Conservation (phyloP, 2,888 invertebrate genomes). For the Furcula furcula region DNA sequence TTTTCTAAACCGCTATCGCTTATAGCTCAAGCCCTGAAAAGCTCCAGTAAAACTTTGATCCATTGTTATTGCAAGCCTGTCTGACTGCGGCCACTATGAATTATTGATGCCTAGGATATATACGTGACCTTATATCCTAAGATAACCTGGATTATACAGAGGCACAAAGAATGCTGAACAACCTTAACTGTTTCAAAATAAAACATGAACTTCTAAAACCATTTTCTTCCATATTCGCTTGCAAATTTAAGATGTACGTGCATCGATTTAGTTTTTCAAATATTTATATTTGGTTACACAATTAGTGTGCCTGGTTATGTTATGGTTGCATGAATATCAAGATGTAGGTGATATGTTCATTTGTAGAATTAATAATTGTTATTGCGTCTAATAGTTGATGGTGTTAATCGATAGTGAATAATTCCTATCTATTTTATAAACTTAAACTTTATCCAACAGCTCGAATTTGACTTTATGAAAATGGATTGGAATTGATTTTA, state of each 20-base stretch:
- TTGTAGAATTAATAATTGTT: conserved; percentile 54
- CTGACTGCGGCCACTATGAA: conserved; percentile 61
- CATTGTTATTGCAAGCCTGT: conserved; percentile 73
- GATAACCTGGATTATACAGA: conserved; percentile 37
- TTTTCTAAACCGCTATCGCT: conserved; percentile 14
- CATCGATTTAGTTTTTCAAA: background rate
- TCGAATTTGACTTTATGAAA: no score
- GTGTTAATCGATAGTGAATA: conserved; percentile 20
- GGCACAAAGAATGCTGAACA: conserved; percentile 20
- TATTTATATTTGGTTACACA: background rate
- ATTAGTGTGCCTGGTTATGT: conserved; percentile 35
- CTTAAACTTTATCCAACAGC: no score
- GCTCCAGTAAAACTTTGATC: conserved; percentile 54
- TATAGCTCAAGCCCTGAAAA: conserved; percentile 29
- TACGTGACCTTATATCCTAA: conserved; percentile 62
- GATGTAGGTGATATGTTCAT: conserved; percentile 53
- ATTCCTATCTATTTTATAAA: no score
- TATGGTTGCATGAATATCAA: conserved; percentile 42
- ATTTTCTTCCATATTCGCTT: background rate
- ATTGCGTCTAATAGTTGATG: conserved; percentile 39
- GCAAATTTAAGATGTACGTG: no score
- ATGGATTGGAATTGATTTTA: no score
- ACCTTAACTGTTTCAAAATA: background rate
- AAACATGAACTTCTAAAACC: background rate
- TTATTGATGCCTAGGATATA: conserved; percentile 64